A percentile compares a stretch with the other conserved stretches of the same genome.
These are phyloP conservation scores for Bombus haemorrhoidalis DNA, from an alignment of 1,140 invertebrate genomes.

Conservation along the genomic window DNA sequence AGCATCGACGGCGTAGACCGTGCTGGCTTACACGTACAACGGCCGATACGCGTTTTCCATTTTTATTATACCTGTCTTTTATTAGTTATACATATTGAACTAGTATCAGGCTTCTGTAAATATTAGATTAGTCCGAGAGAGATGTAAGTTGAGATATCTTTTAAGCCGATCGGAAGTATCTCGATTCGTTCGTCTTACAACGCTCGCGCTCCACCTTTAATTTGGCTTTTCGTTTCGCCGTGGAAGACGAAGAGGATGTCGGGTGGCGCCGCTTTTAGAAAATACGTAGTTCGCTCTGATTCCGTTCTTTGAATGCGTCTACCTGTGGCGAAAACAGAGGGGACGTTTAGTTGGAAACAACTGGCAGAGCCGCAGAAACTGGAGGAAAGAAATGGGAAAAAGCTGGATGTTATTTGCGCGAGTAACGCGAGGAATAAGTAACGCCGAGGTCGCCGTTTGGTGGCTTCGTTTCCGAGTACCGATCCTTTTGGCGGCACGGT, in stretches of 20 bases:
- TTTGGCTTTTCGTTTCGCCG: not conserved
- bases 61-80: no score
- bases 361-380: no score
- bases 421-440: constrained; percentile 18
- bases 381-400: not conserved
- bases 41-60: no score
- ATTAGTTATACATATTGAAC: no score
- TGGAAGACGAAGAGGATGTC: not conserved
- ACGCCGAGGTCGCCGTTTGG: constrained; percentile 26
- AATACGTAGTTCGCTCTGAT: not conserved
- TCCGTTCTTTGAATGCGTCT: constrained; percentile 22
- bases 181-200: no score
- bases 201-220: not conserved
- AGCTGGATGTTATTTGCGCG: constrained; percentile 30
- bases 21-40: no score
- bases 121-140: no score
- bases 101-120: no score
- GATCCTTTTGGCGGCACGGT: not conserved
- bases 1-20: no score
- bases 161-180: no score
- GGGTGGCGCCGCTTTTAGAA: not conserved
- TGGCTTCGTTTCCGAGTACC: constrained; percentile 19
- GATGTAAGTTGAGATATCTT: no score
- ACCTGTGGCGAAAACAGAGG: constrained; percentile 2
- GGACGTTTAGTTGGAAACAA: constrained; percentile 17